These are phyloP conservation scores for Centrocercus urophasianus DNA, from an alignment of 2,113 vertebrate species.

Conservation along the genomic window DNA sequence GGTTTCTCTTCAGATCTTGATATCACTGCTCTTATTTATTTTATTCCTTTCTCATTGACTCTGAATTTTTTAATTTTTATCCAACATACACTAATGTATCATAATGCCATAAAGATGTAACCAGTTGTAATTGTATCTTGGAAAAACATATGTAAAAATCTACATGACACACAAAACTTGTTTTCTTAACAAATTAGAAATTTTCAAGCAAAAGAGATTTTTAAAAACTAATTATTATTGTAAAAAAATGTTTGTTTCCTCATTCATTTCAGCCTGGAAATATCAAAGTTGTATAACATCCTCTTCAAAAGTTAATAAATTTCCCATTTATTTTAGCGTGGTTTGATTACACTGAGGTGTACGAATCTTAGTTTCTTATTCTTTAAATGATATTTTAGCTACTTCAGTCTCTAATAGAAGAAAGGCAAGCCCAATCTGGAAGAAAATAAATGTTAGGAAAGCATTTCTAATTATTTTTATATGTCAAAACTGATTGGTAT, in stretches of 20 bases:
- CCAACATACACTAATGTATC: not conserved
- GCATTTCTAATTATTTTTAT: not conserved
- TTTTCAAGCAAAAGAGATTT: not conserved
- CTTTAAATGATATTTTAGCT: not conserved
- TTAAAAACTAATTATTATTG: not conserved
- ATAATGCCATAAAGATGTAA: not conserved
- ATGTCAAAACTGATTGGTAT: not conserved
- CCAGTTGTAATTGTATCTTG: not conserved
- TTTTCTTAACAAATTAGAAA: not conserved
- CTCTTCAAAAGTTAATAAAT: not conserved
- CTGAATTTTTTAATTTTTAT: not conserved
- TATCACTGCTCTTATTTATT: not conserved
- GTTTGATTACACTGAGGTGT: rapidly evolving
- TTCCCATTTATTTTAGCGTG: rapidly evolving
- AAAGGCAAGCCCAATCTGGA: not conserved
- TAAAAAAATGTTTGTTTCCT: not conserved
- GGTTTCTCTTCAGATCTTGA: not conserved
- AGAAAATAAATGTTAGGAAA: not conserved
- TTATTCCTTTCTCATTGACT: not conserved
- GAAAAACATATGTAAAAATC: not conserved
- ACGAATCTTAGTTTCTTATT: not conserved
- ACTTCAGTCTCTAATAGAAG: not conserved
- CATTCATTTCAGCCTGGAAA: not conserved
- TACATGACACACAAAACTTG: not conserved
- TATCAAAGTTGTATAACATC: not conserved